A percentile compares a stretch with the other conserved stretches of the same genome.
Conservation (phyloP, 1,140 invertebrate species). For the Olivierus martensii region DNA sequence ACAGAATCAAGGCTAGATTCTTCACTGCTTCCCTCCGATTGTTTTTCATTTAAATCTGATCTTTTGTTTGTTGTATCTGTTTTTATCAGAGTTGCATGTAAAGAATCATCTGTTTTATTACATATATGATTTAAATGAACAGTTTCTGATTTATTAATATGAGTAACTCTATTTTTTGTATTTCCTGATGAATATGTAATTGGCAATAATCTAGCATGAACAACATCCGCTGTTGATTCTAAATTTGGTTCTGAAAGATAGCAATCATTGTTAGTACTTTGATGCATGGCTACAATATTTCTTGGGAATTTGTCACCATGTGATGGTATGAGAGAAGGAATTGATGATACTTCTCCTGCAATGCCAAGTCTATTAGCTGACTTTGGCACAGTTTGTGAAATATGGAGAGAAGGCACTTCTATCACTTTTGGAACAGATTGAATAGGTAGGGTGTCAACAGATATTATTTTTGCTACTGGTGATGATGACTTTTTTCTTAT, state of each 20-base stretch:
- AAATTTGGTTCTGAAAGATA: too few relatives aligned
- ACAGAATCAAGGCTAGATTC: slow-evolving; percentile 14
- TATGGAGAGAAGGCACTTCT: slow-evolving; percentile 15
- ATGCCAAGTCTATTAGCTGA: slow-evolving; percentile 6
- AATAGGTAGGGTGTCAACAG: slow-evolving; percentile 14
- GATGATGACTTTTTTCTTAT: slow-evolving; percentile 3
- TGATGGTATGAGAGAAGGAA: slow-evolving; percentile 8
- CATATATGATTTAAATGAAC: background rate
- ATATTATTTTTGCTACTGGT: slow-evolving; percentile 16
- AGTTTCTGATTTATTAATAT: too few relatives aligned
- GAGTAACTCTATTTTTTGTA: too few relatives aligned
- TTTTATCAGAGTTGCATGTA: background rate
- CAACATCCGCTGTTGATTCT: too few relatives aligned
- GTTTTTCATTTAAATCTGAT: background rate
- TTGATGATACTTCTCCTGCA: slow-evolving; percentile 7
- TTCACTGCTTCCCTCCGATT: background rate
- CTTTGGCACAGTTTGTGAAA: slow-evolving; percentile 13
- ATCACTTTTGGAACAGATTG: slow-evolving; percentile 9
- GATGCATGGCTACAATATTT: slow-evolving; percentile 4
- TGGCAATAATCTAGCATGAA: too few relatives aligned
- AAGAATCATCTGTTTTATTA: background rate
- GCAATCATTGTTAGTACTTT: too few relatives aligned
- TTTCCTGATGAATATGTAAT: too few relatives aligned
- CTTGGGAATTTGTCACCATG: slow-evolving; percentile 2
- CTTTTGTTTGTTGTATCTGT: background rate